These are phyloP conservation scores for Aspidiotus rigidus DNA, from an alignment of 2,888 invertebrate genomes.

Conservation along the genomic window DNA sequence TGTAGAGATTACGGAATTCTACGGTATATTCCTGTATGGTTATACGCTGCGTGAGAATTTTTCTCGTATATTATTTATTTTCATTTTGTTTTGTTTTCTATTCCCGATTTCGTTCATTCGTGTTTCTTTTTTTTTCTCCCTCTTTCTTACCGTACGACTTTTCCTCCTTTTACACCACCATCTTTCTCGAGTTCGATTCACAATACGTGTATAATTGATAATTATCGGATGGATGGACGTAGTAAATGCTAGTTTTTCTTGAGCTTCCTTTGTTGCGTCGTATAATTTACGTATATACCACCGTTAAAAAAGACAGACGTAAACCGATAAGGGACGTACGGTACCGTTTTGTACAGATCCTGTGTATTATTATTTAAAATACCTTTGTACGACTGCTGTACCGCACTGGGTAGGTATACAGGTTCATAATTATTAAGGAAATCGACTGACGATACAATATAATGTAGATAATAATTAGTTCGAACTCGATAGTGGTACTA, in stretches of 20 bases:
- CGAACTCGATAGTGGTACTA: neutral
- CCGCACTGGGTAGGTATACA: neutral
- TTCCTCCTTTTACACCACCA: neutral
- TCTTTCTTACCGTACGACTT: neutral
- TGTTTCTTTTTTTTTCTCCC: neutral
- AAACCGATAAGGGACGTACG: no score
- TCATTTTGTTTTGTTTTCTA: neutral
- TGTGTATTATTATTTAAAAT: neutral
- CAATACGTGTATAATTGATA: constrained; percentile 4
- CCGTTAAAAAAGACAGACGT: no score
- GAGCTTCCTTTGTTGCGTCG: neutral
- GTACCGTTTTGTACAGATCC: no score
- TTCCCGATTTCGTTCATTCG: neutral
- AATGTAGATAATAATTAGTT: neutral
- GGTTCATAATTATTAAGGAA: neutral
- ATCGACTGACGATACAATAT: constrained; percentile 1
- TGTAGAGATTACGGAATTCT: no score
- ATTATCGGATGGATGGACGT: neutral
- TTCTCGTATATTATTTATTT: neutral
- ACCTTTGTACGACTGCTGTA: neutral
- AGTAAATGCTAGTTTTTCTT: neutral
- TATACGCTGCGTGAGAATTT: neutral
- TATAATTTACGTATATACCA: neutral
- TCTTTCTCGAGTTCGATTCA: neutral
- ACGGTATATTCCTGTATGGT: no score